A percentile compares a stretch with the other conserved stretches of the same genome.
These are phyloP conservation scores for Myotis myotis DNA, from an alignment of 2,797 vertebrate species.

Conservation along the genomic window DNA sequence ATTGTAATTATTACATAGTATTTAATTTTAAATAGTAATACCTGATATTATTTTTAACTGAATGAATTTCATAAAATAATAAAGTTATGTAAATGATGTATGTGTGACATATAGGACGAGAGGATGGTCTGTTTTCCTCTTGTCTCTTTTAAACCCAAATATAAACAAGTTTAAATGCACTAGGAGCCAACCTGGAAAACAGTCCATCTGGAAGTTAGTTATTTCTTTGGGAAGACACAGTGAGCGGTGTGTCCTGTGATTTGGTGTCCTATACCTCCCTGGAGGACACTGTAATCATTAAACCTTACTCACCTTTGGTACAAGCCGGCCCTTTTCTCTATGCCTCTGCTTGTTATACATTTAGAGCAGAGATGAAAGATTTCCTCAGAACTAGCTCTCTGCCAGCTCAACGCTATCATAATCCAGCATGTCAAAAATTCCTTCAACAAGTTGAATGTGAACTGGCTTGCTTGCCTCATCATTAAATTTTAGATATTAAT, in stretches of 20 bases:
- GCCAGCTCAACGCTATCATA: not conserved
- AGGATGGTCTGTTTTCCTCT: not conserved
- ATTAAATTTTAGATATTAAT: not conserved
- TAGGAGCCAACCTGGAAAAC: not conserved
- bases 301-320: not conserved
- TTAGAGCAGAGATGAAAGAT: not conserved
- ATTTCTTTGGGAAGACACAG: not conserved
- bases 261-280: not conserved
- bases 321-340: not conserved
- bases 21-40: conserved; percentile 12
- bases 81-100: not conserved
- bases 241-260: not conserved
- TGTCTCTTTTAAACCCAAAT: not conserved
- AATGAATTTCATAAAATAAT: not conserved
- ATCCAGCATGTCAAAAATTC: not conserved
- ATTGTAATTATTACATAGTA: not conserved
- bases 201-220: not conserved
- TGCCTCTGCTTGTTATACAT: not conserved
- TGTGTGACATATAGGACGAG: not conserved
- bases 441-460: not conserved
- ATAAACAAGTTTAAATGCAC: not conserved
- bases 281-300: not conserved
- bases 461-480: not conserved
- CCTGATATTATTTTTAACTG: not conserved
- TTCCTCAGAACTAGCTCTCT: not conserved